A percentile compares a stretch with the other conserved stretches of the same genome.
Conservation (phyloP, 2,797 vertebrate genomes). For the Intellagama lesueurii region DNA sequence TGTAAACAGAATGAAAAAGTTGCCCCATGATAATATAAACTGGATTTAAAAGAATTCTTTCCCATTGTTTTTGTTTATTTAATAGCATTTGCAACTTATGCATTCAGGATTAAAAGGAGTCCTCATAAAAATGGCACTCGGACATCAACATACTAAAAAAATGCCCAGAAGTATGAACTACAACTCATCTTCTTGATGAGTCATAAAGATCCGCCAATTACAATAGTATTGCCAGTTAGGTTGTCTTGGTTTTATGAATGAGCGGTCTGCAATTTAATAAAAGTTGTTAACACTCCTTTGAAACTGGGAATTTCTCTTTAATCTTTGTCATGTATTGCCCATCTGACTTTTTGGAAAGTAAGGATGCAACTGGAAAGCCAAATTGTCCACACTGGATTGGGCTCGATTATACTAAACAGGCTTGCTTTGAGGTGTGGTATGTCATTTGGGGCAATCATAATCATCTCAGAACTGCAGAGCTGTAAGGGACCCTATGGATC, state of each 20-base stretch:
- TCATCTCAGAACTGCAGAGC: no score
- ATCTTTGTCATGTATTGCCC: neutral
- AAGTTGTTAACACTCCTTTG: neutral
- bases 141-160: neutral
- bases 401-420: no score
- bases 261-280: neutral
- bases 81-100: neutral
- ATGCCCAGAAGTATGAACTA: neutral
- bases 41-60: neutral
- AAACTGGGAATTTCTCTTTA: neutral
- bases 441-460: no score
- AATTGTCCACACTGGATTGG: no score
- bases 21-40: neutral
- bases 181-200: neutral
- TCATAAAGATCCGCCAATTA: neutral
- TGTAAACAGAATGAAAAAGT: neutral
- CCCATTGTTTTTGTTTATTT: neutral
- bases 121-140: neutral
- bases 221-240: neutral
- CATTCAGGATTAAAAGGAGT: neutral
- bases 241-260: neutral
- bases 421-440: no score
- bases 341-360: neutral
- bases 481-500: no score
- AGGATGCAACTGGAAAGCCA: no score